Evolutionary conservation across 2,888 invertebrate genomes (phyloP).

Genomic region (Meandrusa payeni): DNA sequence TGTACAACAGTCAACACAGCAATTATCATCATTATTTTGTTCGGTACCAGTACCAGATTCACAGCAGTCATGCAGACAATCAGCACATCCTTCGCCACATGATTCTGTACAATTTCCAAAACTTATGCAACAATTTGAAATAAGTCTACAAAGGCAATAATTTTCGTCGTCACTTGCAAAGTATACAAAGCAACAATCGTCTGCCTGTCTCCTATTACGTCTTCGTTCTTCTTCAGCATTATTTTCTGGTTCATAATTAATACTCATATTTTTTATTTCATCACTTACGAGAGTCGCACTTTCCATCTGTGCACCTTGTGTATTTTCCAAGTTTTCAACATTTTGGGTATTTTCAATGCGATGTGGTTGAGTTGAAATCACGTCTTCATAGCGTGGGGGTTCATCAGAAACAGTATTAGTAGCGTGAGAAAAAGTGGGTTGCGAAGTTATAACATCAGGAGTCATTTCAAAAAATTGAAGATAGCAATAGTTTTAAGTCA

Average conservation of each 20-base stretch:
- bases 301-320: not conserved
- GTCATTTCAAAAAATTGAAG: slow-evolving; percentile 13
- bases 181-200: slow-evolving; percentile 17
- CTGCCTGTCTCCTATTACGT: not conserved
- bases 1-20: slow-evolving; percentile 15
- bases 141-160: not conserved
- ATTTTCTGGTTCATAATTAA: not conserved
- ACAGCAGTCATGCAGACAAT: slow-evolving; percentile 23
- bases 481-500: no score
- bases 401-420: not conserved
- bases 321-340: not conserved
- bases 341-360: not conserved
- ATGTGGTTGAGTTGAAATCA: slow-evolving; percentile 15
- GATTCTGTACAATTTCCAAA: slow-evolving; percentile 21
- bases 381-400: slow-evolving; percentile 20
- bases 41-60: slow-evolving; percentile 10
- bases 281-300: not conserved
- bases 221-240: slow-evolving; percentile 6
- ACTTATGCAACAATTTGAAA: slow-evolving; percentile 21
- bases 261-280: no score
- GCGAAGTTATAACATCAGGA: slow-evolving; percentile 13
- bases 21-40: slow-evolving; percentile 1
- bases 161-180: not conserved
- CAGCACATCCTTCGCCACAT: slow-evolving; percentile 22
- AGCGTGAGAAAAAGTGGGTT: not conserved